Base-by-base conservation (phyloP, 2,888 invertebrate species). In the Drosophila picticornis region DNA sequence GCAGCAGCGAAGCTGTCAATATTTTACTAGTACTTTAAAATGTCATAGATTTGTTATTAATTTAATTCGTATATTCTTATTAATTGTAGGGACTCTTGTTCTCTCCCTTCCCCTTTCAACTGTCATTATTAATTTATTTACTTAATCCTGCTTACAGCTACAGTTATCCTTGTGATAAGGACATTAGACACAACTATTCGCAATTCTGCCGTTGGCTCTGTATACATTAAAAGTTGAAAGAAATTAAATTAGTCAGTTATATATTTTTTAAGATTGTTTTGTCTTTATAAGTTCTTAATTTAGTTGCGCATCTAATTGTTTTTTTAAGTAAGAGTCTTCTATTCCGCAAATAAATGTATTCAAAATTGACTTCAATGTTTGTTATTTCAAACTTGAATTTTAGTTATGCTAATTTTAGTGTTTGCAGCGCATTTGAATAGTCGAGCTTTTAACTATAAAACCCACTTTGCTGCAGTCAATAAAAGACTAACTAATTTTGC, bases 401-500 rank as follows among this genome's bases (percentile, higher is more conserved):
- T 9, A 46, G 22, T 7, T 22, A 25, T 46, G 22, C 46, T 22
- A 46, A 46, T 16, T 46, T 4, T 4, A 7, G 4, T 25, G 9
- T 16, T 16, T 46, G 25, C 25, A 46, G 25, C 46, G 9, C 16
- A 46, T 46, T 9, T 16, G 9, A 25, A 25, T 25, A 16, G 46
- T 25, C 9, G 16, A 9, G 25, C 25, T 4, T 9, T 65, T 56
- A 46, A 38, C 25, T 38, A 16, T 34, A 34, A 5, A 25, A 36
- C 1, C 22, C 2, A 5, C 11, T 32, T 51, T 69, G 2, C n/a
- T 25, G 11, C 16, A 57, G 13, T 38, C 61, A 62, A 76, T 59
- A 58, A 76, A 57, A 48, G 52, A 60, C 57, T 63, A 75, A 90
- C 88, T 84, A 89, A 89, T 84, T 84, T 84, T 77, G 72, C 70